Conservation (phyloP, 2,797 vertebrate genomes). For the Sebastes kiyomatsui region DNA sequence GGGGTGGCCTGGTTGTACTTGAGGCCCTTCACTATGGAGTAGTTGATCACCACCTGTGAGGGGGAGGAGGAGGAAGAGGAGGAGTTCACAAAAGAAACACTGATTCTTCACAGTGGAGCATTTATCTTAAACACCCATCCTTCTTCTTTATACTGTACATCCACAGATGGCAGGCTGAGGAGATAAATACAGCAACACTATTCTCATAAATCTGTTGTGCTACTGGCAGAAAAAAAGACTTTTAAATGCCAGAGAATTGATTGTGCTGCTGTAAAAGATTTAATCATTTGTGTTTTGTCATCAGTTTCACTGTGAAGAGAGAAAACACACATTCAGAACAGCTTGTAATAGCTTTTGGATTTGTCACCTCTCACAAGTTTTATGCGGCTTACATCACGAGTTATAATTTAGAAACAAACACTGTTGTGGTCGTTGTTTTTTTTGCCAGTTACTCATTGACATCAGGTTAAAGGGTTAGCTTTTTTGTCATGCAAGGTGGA, state of each 20-base stretch:
- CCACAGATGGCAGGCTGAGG: neutral
- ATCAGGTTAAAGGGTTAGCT: too few species aligned
- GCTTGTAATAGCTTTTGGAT: neutral
- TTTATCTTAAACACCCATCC: neutral
- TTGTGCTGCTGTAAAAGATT: neutral
- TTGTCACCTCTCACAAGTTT: neutral
- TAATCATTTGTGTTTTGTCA: neutral
- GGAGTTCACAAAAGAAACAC: neutral
- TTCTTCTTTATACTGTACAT: neutral
- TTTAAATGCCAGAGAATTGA: neutral
- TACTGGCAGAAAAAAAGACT: neutral
- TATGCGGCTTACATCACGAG: neutral
- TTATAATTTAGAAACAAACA: neutral
- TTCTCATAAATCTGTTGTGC: neutral
- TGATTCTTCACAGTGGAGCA: neutral
- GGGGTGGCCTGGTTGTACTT: conserved; percentile 99
- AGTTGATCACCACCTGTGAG: conserved; percentile 96
- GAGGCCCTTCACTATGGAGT: conserved; percentile 97
- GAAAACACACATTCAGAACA: neutral
- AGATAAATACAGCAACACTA: neutral
- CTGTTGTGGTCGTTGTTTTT: neutral
- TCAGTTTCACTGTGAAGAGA: neutral
- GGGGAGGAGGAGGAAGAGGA: neutral
- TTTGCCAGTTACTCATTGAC: too few species aligned
- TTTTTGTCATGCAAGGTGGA: neutral